Evolutionary conservation across 2,888 invertebrate species (phyloP).

Genomic region (Furcula furcula): DNA sequence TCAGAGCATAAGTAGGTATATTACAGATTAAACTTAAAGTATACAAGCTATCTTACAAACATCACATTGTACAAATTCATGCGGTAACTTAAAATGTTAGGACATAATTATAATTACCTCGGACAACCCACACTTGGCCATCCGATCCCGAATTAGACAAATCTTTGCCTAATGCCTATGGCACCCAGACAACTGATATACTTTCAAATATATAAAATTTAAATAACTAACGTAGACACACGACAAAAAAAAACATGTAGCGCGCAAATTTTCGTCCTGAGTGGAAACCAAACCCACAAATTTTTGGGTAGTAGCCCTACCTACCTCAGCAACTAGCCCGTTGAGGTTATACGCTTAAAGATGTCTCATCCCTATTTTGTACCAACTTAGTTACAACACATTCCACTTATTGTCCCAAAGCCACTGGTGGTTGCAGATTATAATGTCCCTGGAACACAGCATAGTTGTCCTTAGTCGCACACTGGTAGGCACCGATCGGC

Average conservation of each 20-base stretch:
- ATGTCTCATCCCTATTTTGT: background rate
- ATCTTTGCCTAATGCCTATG: too few species aligned
- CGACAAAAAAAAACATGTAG: too few species aligned
- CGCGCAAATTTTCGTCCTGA: too few species aligned
- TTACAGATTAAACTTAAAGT: constrained; percentile 8
- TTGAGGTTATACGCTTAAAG: too few species aligned
- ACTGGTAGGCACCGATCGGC: constrained; percentile 65
- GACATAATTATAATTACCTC: constrained; percentile 1
- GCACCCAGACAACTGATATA: too few species aligned
- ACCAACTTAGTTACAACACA: background rate
- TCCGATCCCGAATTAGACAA: too few species aligned
- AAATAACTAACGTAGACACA: too few species aligned
- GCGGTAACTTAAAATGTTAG: constrained; percentile 48
- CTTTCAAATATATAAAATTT: too few species aligned
- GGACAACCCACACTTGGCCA: too few species aligned
- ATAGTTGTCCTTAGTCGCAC: constrained; percentile 73
- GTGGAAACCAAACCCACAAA: too few species aligned
- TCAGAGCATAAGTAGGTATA: constrained; percentile 4
- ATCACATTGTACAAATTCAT: constrained; percentile 47
- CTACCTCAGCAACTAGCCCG: too few species aligned
- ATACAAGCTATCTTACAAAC: constrained; percentile 32
- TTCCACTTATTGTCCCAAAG: constrained; percentile 63
- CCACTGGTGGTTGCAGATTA: constrained; percentile 70
- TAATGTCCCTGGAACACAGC: constrained; percentile 76
- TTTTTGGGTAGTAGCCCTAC: too few species aligned